Percentiles rank a stretch among this genome's conserved stretches.
phyloP scores from a whole-genome alignment of 2,888 invertebrate genomes.

The Gymnoscelis rufifasciata region DNA sequence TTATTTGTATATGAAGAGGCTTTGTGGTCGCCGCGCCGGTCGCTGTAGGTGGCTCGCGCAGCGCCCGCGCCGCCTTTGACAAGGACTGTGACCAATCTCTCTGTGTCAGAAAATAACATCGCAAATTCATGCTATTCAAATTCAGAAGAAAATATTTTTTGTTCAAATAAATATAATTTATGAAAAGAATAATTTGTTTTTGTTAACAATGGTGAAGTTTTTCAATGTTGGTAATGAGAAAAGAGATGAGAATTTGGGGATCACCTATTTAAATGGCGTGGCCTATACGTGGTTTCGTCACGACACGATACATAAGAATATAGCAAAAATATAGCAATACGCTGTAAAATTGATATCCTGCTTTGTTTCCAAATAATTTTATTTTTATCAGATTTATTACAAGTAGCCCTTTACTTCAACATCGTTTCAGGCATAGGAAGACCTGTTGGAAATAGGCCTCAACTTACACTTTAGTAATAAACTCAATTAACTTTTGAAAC shows the following conservation, averaged over 20 bases:
- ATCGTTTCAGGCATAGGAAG: too few relatives aligned
- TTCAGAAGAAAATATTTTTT: constrained; percentile 31
- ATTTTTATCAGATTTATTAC: too few relatives aligned
- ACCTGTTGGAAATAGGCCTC: too few relatives aligned
- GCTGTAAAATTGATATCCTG: too few relatives aligned
- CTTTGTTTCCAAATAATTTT: too few relatives aligned
- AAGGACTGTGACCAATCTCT: constrained; percentile 64
- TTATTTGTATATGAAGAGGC: constrained; percentile 71
- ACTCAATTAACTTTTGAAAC: too few relatives aligned
- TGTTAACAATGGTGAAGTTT: constrained; percentile 15
- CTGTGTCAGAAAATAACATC: constrained; percentile 61
- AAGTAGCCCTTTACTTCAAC: too few relatives aligned
- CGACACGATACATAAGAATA: too few relatives aligned
- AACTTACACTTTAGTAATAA: too few relatives aligned
- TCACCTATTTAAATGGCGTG: too few relatives aligned
- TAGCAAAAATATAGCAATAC: too few relatives aligned
- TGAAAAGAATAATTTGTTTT: constrained; percentile 24
- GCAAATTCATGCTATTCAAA: constrained; percentile 53
- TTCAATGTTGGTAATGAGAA: constrained; percentile 4
- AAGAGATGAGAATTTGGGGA: not conserved
- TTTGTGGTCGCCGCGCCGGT: constrained; percentile 61
- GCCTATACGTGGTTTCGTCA: too few relatives aligned
- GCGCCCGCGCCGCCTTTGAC: constrained; percentile 50
- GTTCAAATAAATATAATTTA: constrained; percentile 30
- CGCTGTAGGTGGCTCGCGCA: constrained; percentile 53